phyloP scores from a whole-genome alignment of 1,140 invertebrate genomes.

The Ceratina australensis region DNA sequence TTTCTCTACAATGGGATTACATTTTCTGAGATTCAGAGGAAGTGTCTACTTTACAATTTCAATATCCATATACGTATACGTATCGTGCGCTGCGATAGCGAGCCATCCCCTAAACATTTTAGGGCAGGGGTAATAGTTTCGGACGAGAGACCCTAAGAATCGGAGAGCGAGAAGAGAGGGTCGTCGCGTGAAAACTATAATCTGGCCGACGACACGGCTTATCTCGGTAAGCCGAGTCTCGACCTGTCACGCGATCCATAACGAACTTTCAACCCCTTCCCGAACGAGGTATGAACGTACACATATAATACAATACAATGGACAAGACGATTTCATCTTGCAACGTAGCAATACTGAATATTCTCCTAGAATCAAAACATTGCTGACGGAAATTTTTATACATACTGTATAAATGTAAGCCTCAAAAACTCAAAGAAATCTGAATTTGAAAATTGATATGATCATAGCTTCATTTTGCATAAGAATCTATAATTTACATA shows the following conservation, averaged over 20 bases:
- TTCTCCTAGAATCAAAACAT: too few relatives aligned
- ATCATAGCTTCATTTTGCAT: too few relatives aligned
- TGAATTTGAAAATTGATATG: too few relatives aligned
- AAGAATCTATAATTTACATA: too few relatives aligned
- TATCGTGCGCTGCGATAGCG: not conserved
- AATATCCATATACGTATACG: conserved; percentile 8
- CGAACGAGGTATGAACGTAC: too few relatives aligned
- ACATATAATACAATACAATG: not conserved
- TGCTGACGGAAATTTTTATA: too few relatives aligned
- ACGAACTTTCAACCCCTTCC: conserved; percentile 67
- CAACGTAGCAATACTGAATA: not conserved
- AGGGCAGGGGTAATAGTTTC: conserved; percentile 5
- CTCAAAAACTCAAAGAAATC: too few relatives aligned
- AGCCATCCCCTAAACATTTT: conserved; percentile 2
- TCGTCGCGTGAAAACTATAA: conserved; percentile 72
- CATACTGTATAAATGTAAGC: too few relatives aligned
- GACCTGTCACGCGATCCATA: conserved; percentile 64
- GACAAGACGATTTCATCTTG: conserved; percentile 31
- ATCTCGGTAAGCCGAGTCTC: conserved; percentile 72
- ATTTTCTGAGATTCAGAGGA: not conserved
- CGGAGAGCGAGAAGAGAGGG: conserved; percentile 43
- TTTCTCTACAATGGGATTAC: too few relatives aligned
- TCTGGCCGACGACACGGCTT: conserved; percentile 76
- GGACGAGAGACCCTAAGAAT: not conserved
- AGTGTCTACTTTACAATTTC: too few relatives aligned